A percentile compares a stretch with the other conserved stretches of the same genome.
Evolutionary conservation across 2,888 invertebrate genomes (phyloP).

Genomic region (Tolmerus cingulatus): DNA sequence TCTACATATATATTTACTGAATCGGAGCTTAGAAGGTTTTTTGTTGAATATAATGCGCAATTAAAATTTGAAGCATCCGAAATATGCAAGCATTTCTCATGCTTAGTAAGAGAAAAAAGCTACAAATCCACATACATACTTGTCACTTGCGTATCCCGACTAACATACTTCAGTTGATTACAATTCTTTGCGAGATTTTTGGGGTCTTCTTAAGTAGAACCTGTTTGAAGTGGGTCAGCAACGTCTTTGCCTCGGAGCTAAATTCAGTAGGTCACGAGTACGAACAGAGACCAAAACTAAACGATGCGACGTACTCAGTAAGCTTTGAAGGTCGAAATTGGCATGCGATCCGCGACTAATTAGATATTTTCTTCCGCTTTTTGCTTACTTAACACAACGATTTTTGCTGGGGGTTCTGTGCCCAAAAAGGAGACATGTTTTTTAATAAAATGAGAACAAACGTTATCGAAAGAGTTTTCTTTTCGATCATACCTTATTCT

Average conservation of each 20-base stretch:
- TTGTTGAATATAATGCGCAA: not conserved
- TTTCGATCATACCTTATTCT: not conserved
- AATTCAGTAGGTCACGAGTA: constrained; percentile 23
- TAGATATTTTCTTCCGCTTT: not conserved
- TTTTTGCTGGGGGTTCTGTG: not conserved
- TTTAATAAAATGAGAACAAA: not conserved
- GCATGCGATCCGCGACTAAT: not conserved
- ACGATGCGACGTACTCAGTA: not conserved
- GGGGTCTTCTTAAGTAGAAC: constrained; percentile 4
- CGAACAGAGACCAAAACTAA: not conserved
- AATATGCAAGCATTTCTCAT: not conserved
- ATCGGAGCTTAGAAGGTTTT: no score
- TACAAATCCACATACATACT: not conserved
- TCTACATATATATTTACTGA: no score
- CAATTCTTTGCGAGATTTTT: not conserved
- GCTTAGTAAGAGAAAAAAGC: not conserved
- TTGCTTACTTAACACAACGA: not conserved
- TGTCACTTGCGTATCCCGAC: not conserved
- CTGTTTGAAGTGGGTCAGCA: constrained; percentile 7
- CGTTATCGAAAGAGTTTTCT: not conserved
- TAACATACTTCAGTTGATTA: not conserved
- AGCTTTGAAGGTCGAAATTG: constrained; percentile 1
- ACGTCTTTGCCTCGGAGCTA: constrained; percentile 2
- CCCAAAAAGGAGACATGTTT: not conserved
- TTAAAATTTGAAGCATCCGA: not conserved